Conservation (phyloP, 2,113 vertebrate species). For the Pelecanus crispus region DNA sequence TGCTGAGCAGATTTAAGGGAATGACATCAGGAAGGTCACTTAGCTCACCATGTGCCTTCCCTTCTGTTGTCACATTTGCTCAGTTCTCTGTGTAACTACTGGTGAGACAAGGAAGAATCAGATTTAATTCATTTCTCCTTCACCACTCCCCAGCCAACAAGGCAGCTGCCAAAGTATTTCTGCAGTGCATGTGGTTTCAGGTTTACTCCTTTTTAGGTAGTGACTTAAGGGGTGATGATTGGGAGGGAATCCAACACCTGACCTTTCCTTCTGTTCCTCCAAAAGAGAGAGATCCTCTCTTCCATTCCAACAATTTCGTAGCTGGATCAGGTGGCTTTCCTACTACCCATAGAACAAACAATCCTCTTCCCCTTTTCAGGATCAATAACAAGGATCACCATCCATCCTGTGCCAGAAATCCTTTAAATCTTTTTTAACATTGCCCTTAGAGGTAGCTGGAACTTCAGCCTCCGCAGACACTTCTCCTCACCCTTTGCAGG, state of each 20-base stretch:
- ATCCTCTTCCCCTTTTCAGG: background rate
- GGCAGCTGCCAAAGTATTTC: background rate
- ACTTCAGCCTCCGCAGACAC: background rate
- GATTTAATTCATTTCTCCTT: background rate
- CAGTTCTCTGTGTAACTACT: background rate
- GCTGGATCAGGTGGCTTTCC: background rate
- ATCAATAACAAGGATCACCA: background rate
- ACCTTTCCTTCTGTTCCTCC: background rate
- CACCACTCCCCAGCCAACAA: background rate
- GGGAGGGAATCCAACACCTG: background rate
- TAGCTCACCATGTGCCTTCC: background rate
- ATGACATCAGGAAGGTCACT: background rate
- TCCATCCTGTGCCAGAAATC: background rate
- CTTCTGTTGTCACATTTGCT: background rate
- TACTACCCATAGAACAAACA: background rate
- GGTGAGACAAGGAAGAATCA: background rate
- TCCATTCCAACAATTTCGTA: background rate
- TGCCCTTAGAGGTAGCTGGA: background rate
- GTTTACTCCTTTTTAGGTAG: background rate
- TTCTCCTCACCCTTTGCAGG: background rate
- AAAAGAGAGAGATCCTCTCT: background rate
- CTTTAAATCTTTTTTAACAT: background rate
- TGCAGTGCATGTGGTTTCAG: background rate
- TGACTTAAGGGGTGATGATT: background rate
- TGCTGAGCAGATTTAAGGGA: background rate